A percentile compares a stretch with the other conserved stretches of the same genome.
Evolutionary conservation across 2,113 vertebrate genomes (phyloP).

Genomic region (Oreocharis arfaki): DNA sequence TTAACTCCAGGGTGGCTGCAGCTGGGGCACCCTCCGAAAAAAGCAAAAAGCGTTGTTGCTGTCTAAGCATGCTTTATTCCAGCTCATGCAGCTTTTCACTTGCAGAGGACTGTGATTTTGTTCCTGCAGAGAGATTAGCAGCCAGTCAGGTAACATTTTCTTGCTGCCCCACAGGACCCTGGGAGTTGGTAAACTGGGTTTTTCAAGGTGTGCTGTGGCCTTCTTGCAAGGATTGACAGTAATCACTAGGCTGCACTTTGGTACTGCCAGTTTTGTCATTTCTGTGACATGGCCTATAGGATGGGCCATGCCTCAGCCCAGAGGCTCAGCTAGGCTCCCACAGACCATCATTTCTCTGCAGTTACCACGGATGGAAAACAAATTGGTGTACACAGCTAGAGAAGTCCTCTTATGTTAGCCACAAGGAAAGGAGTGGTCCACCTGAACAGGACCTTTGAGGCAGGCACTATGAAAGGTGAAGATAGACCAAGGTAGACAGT

Average conservation of each 20-base stretch:
- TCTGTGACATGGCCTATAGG: neutral
- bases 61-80: neutral
- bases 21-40: neutral
- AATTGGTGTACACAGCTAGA: fast-evolving
- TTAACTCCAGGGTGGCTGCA: neutral
- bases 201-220: neutral
- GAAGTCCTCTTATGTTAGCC: neutral
- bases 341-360: neutral
- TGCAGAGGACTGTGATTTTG: neutral
- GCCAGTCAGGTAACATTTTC: neutral
- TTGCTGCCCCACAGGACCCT: fast-evolving
- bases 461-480: neutral
- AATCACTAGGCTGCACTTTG: neutral
- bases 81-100: neutral
- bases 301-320: neutral
- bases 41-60: fast-evolving
- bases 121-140: neutral
- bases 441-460: neutral
- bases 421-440: neutral
- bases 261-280: neutral
- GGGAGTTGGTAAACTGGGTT: neutral
- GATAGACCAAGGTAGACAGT: neutral
- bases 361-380: neutral
- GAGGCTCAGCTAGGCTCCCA: neutral
- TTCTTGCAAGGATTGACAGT: neutral